Evolutionary conservation across 2,797 vertebrate genomes (phyloP), one percentile per base, ranked within the genome.

Genomic region (Gastrophryne carolinensis): DNA sequence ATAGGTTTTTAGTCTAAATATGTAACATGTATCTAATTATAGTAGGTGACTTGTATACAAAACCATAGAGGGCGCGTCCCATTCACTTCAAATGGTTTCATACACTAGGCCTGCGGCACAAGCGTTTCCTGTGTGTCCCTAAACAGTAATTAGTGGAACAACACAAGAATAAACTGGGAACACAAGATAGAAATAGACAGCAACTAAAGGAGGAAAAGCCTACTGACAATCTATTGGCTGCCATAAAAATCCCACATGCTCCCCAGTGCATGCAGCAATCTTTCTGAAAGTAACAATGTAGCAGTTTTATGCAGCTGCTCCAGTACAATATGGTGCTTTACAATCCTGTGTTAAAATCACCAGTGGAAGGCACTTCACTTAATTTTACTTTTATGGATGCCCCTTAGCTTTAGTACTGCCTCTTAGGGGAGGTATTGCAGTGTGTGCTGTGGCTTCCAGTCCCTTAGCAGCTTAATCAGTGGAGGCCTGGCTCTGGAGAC

Each of bases 131-230:
- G 21, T 52, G 52, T 26, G 32, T 26, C 26, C 50, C 53, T 47
- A 27, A 11, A 30, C 26, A 29, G 67, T 75, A 75, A 75, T 75
- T 68, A 75, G 37, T 21, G 41, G 44, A 24, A 24, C 23, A 23
- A 17, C 53, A 52, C 39, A 57, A 74, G 47, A 74, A 65, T 75
- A 50, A 57, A 60, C 52, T 19, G 39, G 12, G 73, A 67, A 75
- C 50, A 29, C 30, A 41, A 60, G 29, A n/a, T 54, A 37, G 21
- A 75, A 57, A 75, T 75, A 75, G 35, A 64, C 32, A 6, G 17
- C 13, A 49, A 8, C n/a, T 75, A 26, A 41, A 68, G 24, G n/a
- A 39, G 60, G 35, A 54, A 56, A 35, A 21, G 29, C 35, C 5
- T 12, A 52, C 49, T 49, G 52, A n/a, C 21, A 57, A 57, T 66